Conservation (phyloP, 1,140 invertebrate species). For the Heliconius eleuchia region DNA sequence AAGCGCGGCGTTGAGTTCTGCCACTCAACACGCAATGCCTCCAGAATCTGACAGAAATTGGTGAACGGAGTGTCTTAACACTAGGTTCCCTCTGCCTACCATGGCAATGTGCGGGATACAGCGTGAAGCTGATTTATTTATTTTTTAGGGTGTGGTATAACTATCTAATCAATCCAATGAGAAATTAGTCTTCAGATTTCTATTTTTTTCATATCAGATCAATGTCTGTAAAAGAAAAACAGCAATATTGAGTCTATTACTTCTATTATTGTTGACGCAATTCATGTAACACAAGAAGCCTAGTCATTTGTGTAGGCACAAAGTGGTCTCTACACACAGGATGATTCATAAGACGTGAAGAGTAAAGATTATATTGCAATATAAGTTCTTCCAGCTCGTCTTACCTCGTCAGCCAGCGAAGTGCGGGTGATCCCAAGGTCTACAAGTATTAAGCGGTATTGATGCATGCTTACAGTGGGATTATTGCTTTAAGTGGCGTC, state of each 20-base stretch:
- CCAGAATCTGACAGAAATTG: no score
- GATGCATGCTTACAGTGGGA: slow-evolving; percentile 41
- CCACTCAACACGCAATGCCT: no score
- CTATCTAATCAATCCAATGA: no score
- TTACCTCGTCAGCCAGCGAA: slow-evolving; percentile 24
- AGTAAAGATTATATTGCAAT: slow-evolving; percentile 34
- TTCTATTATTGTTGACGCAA: slow-evolving; percentile 25
- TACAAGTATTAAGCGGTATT: slow-evolving; percentile 40
- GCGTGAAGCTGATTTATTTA: no score
- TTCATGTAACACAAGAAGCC: slow-evolving; percentile 33
- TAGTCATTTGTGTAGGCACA: slow-evolving; percentile 18
- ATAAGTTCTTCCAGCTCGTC: slow-evolving; percentile 29
- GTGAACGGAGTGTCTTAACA: no score
- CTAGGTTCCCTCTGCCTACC: no score
- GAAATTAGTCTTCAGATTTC: not conserved
- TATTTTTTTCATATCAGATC: not conserved
- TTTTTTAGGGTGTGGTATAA: no score
- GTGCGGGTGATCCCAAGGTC: slow-evolving; percentile 44
- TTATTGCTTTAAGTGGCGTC: slow-evolving; percentile 38
- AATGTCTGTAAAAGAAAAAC: not conserved
- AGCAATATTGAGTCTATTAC: slow-evolving; percentile 2
- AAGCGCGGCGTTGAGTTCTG: no score
- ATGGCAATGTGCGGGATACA: no score
- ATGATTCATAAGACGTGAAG: slow-evolving; percentile 5
- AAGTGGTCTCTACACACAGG: not conserved